Evolutionary conservation across 1,140 invertebrate species (phyloP).

Genomic region (Asbolus verrucosus): DNA sequence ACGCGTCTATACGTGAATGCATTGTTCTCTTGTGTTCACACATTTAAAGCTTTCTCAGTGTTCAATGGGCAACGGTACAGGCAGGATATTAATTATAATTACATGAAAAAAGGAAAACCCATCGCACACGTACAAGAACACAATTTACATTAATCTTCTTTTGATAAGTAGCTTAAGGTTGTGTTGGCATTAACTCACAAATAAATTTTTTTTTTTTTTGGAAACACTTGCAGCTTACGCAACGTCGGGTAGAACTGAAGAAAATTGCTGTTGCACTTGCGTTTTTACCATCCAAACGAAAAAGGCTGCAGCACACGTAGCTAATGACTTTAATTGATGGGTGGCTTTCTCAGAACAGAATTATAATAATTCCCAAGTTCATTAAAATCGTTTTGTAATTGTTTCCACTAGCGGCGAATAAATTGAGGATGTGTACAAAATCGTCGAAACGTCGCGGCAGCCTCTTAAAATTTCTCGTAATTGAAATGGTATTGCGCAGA

Average conservation of each 20-base stretch:
- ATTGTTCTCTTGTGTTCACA: slow-evolving; percentile 28
- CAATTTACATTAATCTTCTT: slow-evolving; percentile 17
- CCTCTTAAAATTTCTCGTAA: slow-evolving; percentile 28
- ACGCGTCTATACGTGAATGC: background rate
- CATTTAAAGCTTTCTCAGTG: slow-evolving; percentile 2
- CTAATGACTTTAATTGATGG: slow-evolving; percentile 13
- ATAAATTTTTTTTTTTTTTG: slow-evolving; percentile 11
- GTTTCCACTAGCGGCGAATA: background rate
- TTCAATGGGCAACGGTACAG: slow-evolving; percentile 11
- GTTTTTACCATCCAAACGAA: background rate
- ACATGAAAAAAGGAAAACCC: slow-evolving; percentile 2
- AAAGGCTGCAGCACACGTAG: background rate
- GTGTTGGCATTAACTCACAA: background rate
- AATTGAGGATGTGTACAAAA: background rate
- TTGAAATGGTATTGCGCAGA: slow-evolving; percentile 48
- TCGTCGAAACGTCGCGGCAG: slow-evolving; percentile 11
- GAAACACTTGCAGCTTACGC: background rate
- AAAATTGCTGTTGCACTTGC: background rate
- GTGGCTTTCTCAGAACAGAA: slow-evolving; percentile 7
- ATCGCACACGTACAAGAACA: slow-evolving; percentile 6
- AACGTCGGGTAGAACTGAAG: too few relatives aligned
- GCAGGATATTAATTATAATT: slow-evolving; percentile 16
- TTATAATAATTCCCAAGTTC: slow-evolving; percentile 1
- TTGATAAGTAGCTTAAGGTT: slow-evolving; percentile 12
- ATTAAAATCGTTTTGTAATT: slow-evolving; percentile 36